Conservation (phyloP, 2,888 invertebrate genomes). For the Drosophila rubida region DNA sequence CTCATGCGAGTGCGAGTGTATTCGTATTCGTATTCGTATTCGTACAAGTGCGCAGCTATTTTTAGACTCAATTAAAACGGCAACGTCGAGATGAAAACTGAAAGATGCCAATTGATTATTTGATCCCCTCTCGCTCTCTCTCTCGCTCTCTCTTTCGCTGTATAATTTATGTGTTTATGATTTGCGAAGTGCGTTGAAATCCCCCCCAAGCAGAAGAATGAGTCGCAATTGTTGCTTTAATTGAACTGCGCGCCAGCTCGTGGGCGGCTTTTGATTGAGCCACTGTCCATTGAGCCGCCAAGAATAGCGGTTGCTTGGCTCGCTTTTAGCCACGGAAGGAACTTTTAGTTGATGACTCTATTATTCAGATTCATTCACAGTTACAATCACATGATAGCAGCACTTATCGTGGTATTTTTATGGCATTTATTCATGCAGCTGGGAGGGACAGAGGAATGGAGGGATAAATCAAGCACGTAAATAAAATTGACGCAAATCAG, state of each 20-base stretch:
- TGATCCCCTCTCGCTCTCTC: slow-evolving; percentile 1
- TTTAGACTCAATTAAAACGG: slow-evolving; percentile 76
- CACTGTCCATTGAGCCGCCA: slow-evolving; percentile 32
- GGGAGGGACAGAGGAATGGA: no score
- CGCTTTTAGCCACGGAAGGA: slow-evolving; percentile 16
- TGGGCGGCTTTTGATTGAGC: slow-evolving; percentile 54
- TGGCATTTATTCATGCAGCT: slow-evolving; percentile 6
- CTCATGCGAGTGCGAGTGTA: slow-evolving; percentile 39
- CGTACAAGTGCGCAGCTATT: slow-evolving; percentile 60
- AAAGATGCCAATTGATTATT: slow-evolving; percentile 64
- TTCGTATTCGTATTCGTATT: slow-evolving; percentile 23
- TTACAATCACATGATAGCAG: slow-evolving; percentile 3
- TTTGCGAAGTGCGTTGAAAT: slow-evolving; percentile 23
- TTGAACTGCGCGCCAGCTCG: slow-evolving; percentile 39
- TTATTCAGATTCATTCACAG: slow-evolving; percentile 13
- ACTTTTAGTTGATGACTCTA: not conserved
- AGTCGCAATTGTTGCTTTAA: slow-evolving; percentile 34
- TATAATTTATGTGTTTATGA: slow-evolving; percentile 19
- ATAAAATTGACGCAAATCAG: slow-evolving; percentile 13
- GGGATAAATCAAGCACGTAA: slow-evolving; percentile 1
- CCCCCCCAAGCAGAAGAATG: not conserved
- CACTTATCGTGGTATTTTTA: slow-evolving; percentile 18
- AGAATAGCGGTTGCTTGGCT: no score
- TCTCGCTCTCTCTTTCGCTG: not conserved
- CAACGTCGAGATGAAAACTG: slow-evolving; percentile 15